phyloP scores from a whole-genome alignment of 2,113 vertebrate species.

The Felis catus region DNA sequence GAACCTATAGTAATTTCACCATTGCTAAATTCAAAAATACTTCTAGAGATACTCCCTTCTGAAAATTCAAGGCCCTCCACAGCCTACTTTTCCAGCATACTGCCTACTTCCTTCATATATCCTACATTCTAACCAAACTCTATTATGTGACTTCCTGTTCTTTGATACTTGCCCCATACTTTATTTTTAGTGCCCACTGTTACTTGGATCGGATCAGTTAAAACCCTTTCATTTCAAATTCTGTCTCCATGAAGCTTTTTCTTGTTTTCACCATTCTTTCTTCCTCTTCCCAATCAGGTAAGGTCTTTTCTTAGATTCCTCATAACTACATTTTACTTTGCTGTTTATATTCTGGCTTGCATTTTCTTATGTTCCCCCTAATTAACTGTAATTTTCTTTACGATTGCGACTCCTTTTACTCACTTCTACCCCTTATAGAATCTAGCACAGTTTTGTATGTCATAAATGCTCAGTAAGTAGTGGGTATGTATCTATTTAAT shows the following conservation, averaged over 20 bases:
- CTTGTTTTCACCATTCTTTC: neutral
- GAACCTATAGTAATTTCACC: neutral
- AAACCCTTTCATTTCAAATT: slow-evolving; percentile 38
- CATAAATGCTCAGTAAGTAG: neutral
- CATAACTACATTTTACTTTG: neutral
- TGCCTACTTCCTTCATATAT: neutral
- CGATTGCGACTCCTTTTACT: slow-evolving; percentile 22
- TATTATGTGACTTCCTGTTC: neutral
- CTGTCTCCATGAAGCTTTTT: neutral
- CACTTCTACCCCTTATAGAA: neutral
- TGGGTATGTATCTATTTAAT: neutral
- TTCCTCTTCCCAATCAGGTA: neutral
- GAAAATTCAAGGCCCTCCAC: neutral
- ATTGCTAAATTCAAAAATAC: neutral
- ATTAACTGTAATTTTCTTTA: slow-evolving; percentile 14
- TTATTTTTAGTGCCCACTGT: neutral
- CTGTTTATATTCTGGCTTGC: neutral
- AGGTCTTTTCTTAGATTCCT: slow-evolving; percentile 4
- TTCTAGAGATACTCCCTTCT: neutral
- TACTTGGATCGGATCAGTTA: neutral
- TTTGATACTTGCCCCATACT: neutral
- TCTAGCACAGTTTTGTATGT: neutral
- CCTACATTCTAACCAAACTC: neutral
- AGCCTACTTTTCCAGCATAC: neutral
- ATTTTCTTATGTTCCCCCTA: neutral